Evolutionary conservation across 2,888 invertebrate genomes (phyloP).

Genomic region (Mesoligia furuncula): DNA sequence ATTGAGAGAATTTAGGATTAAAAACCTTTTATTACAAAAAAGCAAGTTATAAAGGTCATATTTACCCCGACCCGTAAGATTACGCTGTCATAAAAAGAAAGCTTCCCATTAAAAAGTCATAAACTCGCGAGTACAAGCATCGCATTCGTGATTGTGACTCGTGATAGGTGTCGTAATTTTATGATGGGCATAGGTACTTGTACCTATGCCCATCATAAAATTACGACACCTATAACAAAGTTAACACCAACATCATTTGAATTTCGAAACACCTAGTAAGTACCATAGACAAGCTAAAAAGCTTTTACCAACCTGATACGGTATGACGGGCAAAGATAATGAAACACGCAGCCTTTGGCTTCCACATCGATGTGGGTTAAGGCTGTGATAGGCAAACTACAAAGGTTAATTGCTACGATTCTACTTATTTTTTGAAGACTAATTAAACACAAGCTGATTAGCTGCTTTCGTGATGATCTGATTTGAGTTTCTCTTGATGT

Average conservation of each 20-base stretch:
- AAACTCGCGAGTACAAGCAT: neutral
- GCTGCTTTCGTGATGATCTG: slow-evolving; percentile 19
- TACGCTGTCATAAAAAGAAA: neutral
- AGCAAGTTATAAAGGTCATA: too few species aligned
- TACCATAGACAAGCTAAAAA: slow-evolving; percentile 52
- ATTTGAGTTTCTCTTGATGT: slow-evolving; percentile 2
- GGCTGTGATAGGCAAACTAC: slow-evolving; percentile 48
- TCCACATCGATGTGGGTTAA: slow-evolving; percentile 57
- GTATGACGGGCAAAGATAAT: slow-evolving; percentile 55
- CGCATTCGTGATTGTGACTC: too few species aligned
- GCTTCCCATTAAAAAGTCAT: slow-evolving; percentile 6
- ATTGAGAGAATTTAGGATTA: neutral
- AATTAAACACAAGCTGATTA: slow-evolving; percentile 32
- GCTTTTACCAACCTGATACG: slow-evolving; percentile 52
- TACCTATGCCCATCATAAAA: slow-evolving; percentile 17
- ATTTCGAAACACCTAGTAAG: slow-evolving; percentile 45
- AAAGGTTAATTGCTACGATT: slow-evolving; percentile 47
- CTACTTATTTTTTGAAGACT: slow-evolving; percentile 34
- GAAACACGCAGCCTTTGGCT: slow-evolving; percentile 52
- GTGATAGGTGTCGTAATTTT: too few species aligned
- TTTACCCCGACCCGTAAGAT: neutral
- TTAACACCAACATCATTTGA: slow-evolving; percentile 28
- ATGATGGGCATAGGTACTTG: too few species aligned
- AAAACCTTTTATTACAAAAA: too few species aligned
- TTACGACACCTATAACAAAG: slow-evolving; percentile 13